phyloP scores from a whole-genome alignment of 2,113 vertebrate genomes.

The Gymnobelideus leadbeateri region DNA sequence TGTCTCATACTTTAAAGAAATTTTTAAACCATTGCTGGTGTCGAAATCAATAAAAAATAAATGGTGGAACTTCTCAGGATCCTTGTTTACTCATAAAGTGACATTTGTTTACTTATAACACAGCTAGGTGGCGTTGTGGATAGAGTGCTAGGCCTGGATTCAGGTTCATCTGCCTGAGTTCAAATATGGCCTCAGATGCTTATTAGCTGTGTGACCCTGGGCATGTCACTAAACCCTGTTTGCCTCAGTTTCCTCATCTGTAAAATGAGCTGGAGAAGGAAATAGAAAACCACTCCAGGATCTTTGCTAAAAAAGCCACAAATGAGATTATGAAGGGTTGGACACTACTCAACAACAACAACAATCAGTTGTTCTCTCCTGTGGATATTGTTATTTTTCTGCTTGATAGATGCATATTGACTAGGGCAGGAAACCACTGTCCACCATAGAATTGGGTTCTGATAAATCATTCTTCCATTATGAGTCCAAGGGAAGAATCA shows the following conservation, averaged over 20 bases:
- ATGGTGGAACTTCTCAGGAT: constrained; percentile 47
- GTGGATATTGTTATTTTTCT: constrained; percentile 61
- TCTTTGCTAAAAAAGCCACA: not conserved
- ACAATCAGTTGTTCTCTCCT: constrained; percentile 45
- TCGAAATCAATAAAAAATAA: constrained; percentile 55
- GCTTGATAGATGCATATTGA: constrained; percentile 59
- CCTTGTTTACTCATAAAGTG: constrained; percentile 48
- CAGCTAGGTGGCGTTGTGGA: not conserved
- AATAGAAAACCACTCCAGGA: not conserved
- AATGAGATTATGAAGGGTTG: not conserved
- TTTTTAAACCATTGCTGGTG: constrained; percentile 34
- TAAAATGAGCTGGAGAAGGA: not conserved
- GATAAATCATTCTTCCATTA: constrained; percentile 49
- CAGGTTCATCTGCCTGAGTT: not conserved
- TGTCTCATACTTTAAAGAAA: not conserved
- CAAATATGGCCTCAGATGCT: not conserved
- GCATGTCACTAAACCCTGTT: not conserved
- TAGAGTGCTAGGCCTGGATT: not conserved
- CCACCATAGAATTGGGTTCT: constrained; percentile 35
- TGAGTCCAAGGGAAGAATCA: constrained; percentile 10
- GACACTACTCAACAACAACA: not conserved
- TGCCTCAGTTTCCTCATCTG: not conserved
- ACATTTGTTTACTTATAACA: constrained; percentile 49
- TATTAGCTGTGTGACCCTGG: not conserved
- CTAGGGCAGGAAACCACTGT: constrained; percentile 36